These are phyloP conservation scores for Trichacis sp. DNA, from an alignment of 2,888 invertebrate genomes.

Conservation along the genomic window DNA sequence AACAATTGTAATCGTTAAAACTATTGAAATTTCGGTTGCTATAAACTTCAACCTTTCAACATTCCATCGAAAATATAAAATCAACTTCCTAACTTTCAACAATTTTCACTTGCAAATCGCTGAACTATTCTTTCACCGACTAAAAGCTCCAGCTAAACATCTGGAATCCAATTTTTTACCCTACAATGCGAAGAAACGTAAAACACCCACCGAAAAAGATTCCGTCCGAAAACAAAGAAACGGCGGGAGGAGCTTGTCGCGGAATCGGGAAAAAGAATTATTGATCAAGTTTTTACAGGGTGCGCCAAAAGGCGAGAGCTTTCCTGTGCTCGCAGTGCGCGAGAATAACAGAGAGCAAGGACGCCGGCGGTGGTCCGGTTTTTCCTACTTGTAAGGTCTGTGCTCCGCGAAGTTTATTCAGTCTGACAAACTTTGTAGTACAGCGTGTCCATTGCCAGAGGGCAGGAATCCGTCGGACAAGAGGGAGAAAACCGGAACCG, in stretches of 20 bases:
- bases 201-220: not conserved
- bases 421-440: slow-evolving; percentile 68
- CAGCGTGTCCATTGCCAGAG: slow-evolving; percentile 67
- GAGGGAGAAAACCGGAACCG: slow-evolving; percentile 59
- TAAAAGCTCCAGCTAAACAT: too few relatives aligned
- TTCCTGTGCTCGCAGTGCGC: slow-evolving; percentile 26
- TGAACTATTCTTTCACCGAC: too few relatives aligned
- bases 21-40: too few relatives aligned
- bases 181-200: too few relatives aligned
- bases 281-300: slow-evolving; percentile 22
- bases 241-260: slow-evolving; percentile 10
- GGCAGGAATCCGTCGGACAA: slow-evolving; percentile 59
- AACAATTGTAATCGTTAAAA: too few relatives aligned
- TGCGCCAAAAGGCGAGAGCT: slow-evolving; percentile 22
- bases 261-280: slow-evolving; percentile 30
- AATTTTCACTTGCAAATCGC: too few relatives aligned
- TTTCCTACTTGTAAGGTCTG: slow-evolving; percentile 43
- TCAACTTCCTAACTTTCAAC: too few relatives aligned
- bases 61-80: too few relatives aligned
- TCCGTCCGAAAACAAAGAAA: not conserved
- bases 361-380: slow-evolving; percentile 35
- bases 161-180: too few relatives aligned
- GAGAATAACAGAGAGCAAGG: slow-evolving; percentile 9
- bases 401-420: slow-evolving; percentile 66
- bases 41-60: too few relatives aligned